Conservation (phyloP, 2,797 vertebrate genomes). For the Etheostoma perlongum region DNA sequence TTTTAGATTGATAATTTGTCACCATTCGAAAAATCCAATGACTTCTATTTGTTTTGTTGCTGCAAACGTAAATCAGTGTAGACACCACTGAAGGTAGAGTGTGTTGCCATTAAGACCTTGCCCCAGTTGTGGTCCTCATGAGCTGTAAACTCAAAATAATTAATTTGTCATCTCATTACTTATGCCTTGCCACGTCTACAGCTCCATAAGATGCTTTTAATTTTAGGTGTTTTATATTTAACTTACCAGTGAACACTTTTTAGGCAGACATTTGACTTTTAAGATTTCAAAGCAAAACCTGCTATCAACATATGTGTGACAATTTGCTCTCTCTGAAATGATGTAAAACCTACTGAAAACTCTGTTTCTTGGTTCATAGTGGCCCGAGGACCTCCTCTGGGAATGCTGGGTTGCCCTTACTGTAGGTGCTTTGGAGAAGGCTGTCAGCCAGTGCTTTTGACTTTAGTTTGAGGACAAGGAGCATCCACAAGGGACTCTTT, state of each 20-base stretch:
- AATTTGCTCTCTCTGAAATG: constrained; percentile 20
- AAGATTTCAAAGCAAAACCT: neutral
- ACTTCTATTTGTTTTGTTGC: constrained; percentile 76
- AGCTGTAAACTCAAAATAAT: constrained; percentile 51
- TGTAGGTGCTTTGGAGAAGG: constrained; percentile 27
- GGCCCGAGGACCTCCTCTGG: constrained; percentile 25
- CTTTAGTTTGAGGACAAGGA: constrained; percentile 41
- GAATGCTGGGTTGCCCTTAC: constrained; percentile 27
- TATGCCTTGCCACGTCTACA: constrained; percentile 21
- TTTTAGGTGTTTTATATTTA: constrained; percentile 30
- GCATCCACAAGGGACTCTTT: constrained; percentile 12
- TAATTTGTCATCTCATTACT: constrained; percentile 53
- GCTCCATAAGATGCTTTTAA: constrained; percentile 10
- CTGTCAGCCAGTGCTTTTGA: constrained; percentile 38
- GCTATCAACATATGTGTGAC: neutral
- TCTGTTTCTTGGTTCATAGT: constrained; percentile 20
- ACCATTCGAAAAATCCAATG: constrained; percentile 79
- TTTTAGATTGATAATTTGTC: constrained; percentile 85
- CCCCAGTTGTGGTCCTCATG: constrained; percentile 56
- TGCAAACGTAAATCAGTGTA: constrained; percentile 71
- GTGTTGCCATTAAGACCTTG: constrained; percentile 59
- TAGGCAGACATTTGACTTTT: constrained; percentile 17
- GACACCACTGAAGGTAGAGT: constrained; percentile 68
- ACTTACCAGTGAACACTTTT: neutral
- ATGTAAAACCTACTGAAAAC: constrained; percentile 34